Percentiles rank a stretch among this genome's conserved stretches.
phyloP scores from a whole-genome alignment of 2,888 invertebrate genomes.

The Pollenia amentaria region DNA sequence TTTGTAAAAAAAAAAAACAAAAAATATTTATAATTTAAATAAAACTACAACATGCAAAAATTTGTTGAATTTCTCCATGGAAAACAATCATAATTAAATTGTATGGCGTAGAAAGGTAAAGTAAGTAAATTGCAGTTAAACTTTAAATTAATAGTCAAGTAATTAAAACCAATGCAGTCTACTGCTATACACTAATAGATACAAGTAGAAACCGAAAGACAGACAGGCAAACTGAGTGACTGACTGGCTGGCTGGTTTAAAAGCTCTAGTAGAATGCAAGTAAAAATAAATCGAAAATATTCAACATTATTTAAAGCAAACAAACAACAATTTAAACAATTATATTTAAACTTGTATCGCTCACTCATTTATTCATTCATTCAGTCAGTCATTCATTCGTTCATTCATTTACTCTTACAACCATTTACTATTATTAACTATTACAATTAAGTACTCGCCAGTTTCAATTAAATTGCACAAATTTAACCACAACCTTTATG shows the following conservation, averaged over 20 bases:
- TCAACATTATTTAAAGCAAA: slow-evolving; percentile 43
- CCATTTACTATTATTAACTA: slow-evolving; percentile 8
- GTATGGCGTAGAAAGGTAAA: slow-evolving; percentile 58
- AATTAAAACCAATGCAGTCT: slow-evolving; percentile 67
- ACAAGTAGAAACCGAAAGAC: slow-evolving; percentile 1
- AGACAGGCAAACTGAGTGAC: neutral
- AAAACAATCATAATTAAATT: slow-evolving; percentile 68
- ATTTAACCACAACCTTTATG: slow-evolving; percentile 61
- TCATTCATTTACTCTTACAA: slow-evolving; percentile 7
- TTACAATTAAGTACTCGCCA: slow-evolving; percentile 71
- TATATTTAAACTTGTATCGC: slow-evolving; percentile 59
- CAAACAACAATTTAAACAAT: slow-evolving; percentile 63
- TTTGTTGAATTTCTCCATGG: slow-evolving; percentile 47
- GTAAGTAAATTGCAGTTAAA: slow-evolving; percentile 63
- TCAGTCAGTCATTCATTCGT: slow-evolving; percentile 1
- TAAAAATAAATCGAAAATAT: slow-evolving; percentile 49
- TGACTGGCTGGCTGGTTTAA: neutral
- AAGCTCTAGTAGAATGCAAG: slow-evolving; percentile 11
- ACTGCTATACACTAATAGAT: slow-evolving; percentile 22
- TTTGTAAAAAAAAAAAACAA: slow-evolving; percentile 17
- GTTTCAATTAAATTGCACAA: slow-evolving; percentile 71
- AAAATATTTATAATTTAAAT: slow-evolving; percentile 20
- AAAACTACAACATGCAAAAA: slow-evolving; percentile 52
- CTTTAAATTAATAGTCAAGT: slow-evolving; percentile 69
- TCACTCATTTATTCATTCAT: slow-evolving; percentile 2